Conservation (phyloP, 2,888 invertebrate species). For the Boloria selene region DNA sequence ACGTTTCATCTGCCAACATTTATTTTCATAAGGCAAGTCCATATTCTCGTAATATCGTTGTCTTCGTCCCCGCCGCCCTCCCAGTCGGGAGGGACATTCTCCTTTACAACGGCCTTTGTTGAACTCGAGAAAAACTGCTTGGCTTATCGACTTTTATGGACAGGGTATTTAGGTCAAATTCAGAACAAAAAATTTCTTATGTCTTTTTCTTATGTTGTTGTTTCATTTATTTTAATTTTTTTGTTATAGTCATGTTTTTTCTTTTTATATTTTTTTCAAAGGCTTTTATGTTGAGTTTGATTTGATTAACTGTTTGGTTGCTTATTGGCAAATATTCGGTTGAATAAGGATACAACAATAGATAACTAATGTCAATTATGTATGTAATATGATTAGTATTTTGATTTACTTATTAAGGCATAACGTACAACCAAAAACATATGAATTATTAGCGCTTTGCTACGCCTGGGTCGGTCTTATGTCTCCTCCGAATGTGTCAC, state of each 20-base stretch:
- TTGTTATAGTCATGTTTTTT: not conserved
- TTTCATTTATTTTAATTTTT: not conserved
- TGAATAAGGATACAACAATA: no score
- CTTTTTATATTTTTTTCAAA: no score
- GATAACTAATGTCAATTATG: no score
- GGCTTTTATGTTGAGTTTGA: not conserved
- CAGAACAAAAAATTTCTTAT: slow-evolving; percentile 24
- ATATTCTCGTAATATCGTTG: slow-evolving; percentile 34
- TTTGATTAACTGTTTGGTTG: no score
- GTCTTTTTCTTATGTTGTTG: not conserved
- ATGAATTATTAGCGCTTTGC: no score
- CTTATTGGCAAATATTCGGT: no score
- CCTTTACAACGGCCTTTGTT: slow-evolving; percentile 38
- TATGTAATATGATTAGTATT: no score
- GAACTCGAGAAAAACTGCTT: slow-evolving; percentile 38
- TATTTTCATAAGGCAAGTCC: slow-evolving; percentile 36
- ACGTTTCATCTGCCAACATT: slow-evolving; percentile 33
- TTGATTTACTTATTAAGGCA: no score
- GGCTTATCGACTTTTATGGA: slow-evolving; percentile 37
- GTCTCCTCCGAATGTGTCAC: no score
- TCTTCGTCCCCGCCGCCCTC: slow-evolving; percentile 30
- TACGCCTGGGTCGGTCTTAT: no score
- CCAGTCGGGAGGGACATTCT: slow-evolving; percentile 27
- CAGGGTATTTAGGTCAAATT: slow-evolving; percentile 34
- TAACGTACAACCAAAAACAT: no score